Conservation (phyloP, 1,140 invertebrate genomes). For the Archivesica marissinica region DNA sequence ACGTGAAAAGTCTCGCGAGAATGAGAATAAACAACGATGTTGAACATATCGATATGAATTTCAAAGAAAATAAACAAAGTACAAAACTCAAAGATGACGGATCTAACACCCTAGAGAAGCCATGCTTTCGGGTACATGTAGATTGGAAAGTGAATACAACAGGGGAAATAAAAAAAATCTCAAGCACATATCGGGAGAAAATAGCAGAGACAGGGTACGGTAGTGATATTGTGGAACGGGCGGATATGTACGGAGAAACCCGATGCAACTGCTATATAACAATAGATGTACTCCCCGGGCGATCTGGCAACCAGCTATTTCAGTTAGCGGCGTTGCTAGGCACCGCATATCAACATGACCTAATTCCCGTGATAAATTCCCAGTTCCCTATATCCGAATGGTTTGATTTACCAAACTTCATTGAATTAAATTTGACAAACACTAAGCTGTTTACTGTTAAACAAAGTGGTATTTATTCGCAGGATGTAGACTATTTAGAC, state of each 20-base stretch:
- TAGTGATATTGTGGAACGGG: not conserved
- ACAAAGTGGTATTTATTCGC: not conserved
- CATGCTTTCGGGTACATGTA: not conserved
- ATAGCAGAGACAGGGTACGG: not conserved
- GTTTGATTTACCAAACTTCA: conserved; percentile 8
- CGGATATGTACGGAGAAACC: not conserved
- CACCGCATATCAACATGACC: conserved; percentile 7
- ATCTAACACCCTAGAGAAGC: too few relatives aligned
- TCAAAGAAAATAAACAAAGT: too few relatives aligned
- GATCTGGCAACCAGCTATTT: conserved; percentile 64
- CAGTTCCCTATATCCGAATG: not conserved
- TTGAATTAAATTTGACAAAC: not conserved
- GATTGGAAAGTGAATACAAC: not conserved
- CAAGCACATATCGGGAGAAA: not conserved
- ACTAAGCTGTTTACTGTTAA: not conserved
- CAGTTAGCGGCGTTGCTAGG: conserved; percentile 50
- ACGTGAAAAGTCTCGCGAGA: not conserved
- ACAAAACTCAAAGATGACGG: too few relatives aligned
- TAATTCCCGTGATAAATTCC: conserved; percentile 5
- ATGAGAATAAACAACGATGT: not conserved
- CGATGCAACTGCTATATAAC: conserved; percentile 36
- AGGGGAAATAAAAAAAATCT: not conserved
- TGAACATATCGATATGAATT: too few relatives aligned
- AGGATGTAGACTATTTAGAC: not conserved
- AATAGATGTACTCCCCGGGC: not conserved